Evolutionary conservation across 2,888 invertebrate species (phyloP).

Genomic region (Cerceris rybyensis): DNA sequence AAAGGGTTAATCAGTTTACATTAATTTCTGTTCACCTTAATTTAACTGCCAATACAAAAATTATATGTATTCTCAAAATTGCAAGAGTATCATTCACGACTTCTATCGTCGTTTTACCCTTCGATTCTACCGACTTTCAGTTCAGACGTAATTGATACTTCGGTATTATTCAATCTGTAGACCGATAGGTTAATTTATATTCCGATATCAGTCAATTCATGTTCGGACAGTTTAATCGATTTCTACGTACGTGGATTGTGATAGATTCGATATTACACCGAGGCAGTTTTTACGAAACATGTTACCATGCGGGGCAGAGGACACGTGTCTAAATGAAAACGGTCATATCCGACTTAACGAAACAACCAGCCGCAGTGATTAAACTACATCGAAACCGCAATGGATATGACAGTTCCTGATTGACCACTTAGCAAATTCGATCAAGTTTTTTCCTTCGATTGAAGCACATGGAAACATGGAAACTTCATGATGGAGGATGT

Average conservation of each 20-base stretch:
- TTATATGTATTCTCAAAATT: too few relatives aligned
- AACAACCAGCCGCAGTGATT: conserved; percentile 37
- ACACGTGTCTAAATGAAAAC: conserved; percentile 14
- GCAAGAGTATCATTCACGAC: too few relatives aligned
- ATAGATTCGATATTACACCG: conserved; percentile 16
- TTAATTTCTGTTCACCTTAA: too few relatives aligned
- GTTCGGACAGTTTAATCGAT: background rate
- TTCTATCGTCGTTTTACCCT: too few relatives aligned
- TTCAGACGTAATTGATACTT: too few relatives aligned
- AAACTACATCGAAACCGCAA: conserved; percentile 15
- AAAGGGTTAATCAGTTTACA: too few relatives aligned
- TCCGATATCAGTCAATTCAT: conserved; percentile 44
- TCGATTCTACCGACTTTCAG: too few relatives aligned
- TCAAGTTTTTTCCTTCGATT: conserved; percentile 2
- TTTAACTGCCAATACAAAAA: too few relatives aligned
- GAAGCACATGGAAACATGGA: too few relatives aligned
- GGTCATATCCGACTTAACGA: conserved; percentile 33
- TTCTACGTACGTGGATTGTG: background rate
- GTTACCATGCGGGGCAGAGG: conserved; percentile 18
- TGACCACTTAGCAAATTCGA: conserved; percentile 31
- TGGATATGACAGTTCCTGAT: conserved; percentile 39
- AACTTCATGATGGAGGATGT: background rate
- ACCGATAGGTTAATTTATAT: conserved; percentile 41
- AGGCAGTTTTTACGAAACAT: conserved; percentile 25
- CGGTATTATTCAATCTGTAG: background rate